Percentiles rank a stretch among this genome's conserved stretches.
Conservation (phyloP, 2,113 vertebrate species). For the Lates calcarifer region DNA sequence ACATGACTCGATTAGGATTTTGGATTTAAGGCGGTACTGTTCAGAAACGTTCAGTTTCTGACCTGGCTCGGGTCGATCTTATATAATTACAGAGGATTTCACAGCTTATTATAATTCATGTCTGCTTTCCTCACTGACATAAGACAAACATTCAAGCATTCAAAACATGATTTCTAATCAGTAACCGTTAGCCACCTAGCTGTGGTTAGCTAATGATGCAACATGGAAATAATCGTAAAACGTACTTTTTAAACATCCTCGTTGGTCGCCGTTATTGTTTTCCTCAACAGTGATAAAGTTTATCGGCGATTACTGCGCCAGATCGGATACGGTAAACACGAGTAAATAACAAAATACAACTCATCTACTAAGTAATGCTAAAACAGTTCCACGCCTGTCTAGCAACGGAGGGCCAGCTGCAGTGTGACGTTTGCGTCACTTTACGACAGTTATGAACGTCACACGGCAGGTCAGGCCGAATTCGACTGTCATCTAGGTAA, state of each 20-base stretch:
- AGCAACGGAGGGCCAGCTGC: slow-evolving; percentile 24
- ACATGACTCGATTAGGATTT: not conserved
- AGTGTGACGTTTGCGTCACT: not conserved
- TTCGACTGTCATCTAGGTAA: not conserved
- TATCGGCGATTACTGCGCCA: not conserved
- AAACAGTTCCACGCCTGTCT: slow-evolving; percentile 63
- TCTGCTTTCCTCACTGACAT: not conserved
- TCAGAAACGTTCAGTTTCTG: not conserved
- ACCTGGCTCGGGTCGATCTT: accelerated
- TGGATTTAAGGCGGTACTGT: not conserved
- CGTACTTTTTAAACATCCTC: slow-evolving; percentile 89
- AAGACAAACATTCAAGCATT: not conserved
- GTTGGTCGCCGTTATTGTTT: slow-evolving; percentile 34
- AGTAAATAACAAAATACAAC: slow-evolving; percentile 6
- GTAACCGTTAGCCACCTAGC: slow-evolving; percentile 56
- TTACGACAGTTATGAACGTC: slow-evolving; percentile 64
- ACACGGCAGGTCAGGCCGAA: slow-evolving; percentile 28
- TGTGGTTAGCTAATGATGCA: slow-evolving; percentile 32
- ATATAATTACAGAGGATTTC: not conserved
- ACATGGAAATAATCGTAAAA: slow-evolving; percentile 30
- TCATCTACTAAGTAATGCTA: slow-evolving; percentile 27
- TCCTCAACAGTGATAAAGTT: slow-evolving; percentile 10
- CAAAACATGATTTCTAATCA: not conserved
- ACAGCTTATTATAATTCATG: not conserved
- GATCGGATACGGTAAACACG: not conserved